These are phyloP conservation scores for Pangasius krempfi DNA, from an alignment of 2,797 vertebrate genomes.

Conservation along the genomic window DNA sequence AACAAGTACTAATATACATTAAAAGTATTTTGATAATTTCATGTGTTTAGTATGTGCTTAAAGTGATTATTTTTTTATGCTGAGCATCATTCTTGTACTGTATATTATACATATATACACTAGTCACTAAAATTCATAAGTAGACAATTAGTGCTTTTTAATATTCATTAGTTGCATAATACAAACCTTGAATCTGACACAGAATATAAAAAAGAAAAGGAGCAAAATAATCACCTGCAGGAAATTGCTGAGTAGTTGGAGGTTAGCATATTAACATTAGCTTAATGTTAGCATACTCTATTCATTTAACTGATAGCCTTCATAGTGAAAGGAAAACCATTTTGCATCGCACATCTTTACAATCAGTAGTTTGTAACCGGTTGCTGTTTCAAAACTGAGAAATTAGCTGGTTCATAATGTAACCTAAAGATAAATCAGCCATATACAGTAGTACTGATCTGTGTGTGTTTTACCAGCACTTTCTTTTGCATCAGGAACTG, in stretches of 20 bases:
- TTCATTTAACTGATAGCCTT: neutral
- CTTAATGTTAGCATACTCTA: neutral
- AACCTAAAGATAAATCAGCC: neutral
- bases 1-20: neutral
- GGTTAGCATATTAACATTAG: neutral
- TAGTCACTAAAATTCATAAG: neutral
- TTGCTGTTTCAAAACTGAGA: neutral
- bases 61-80: neutral
- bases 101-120: neutral
- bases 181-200: neutral
- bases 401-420: neutral
- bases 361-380: neutral
- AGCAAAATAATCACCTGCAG: neutral
- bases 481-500: neutral
- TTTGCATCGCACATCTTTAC: neutral
- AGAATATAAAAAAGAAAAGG: neutral
- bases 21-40: neutral
- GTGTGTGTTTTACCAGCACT: neutral
- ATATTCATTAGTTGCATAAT: neutral
- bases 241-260: neutral
- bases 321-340: neutral
- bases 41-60: neutral
- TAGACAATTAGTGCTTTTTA: neutral
- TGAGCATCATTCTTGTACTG: neutral
- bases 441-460: neutral